Conservation (phyloP, 2,113 vertebrate species). For the Cairina moschata region DNA sequence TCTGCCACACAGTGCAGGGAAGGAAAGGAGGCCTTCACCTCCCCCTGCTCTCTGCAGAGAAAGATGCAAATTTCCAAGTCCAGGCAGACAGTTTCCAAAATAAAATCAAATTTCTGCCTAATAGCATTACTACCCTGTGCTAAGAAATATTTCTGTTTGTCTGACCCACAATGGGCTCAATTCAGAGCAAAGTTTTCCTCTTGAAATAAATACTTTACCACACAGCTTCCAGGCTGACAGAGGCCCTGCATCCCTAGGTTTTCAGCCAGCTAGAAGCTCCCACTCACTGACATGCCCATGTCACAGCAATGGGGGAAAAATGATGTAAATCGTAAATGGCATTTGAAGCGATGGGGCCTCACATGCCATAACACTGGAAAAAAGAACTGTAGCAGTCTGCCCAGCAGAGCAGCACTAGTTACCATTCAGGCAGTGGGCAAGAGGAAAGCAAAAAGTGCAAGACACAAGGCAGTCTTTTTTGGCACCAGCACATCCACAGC, state of each 20-base stretch:
- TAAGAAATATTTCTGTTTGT: not conserved
- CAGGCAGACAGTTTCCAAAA: not conserved
- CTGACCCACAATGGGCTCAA: not conserved
- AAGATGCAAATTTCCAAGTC: not conserved
- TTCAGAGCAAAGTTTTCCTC: not conserved
- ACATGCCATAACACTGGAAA: accelerated
- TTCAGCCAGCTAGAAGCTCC: not conserved
- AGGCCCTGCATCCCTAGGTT: not conserved
- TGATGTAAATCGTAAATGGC: not conserved
- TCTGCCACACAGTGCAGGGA: not conserved
- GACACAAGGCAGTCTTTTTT: too few relatives aligned
- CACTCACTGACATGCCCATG: not conserved
- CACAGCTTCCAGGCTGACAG: not conserved
- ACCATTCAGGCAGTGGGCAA: not conserved
- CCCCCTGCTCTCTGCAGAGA: not conserved
- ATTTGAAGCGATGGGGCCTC: not conserved
- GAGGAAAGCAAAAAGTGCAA: not conserved
- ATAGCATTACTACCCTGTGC: not conserved
- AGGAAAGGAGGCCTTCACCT: not conserved
- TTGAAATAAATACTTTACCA: not conserved
- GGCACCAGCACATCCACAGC: not conserved
- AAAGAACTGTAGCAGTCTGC: not conserved
- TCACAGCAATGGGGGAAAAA: not conserved
- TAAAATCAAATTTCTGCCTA: not conserved
- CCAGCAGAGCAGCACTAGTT: not conserved